phyloP scores from a whole-genome alignment of 2,888 invertebrate species.

The Ennomos quercinarius region DNA sequence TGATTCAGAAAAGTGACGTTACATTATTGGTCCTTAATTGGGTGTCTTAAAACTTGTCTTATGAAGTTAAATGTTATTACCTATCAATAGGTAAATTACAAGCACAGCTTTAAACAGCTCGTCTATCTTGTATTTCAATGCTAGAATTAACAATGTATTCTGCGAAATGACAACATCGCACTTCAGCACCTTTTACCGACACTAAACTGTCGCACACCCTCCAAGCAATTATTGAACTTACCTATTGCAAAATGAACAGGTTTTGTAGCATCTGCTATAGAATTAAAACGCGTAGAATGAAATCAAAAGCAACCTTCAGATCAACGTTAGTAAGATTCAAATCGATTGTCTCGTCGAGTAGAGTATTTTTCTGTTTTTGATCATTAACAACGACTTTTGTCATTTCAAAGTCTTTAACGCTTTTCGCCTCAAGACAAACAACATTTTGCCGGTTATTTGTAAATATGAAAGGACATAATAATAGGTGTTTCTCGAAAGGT shows the following conservation, averaged over 20 bases:
- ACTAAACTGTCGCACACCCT: constrained; percentile 63
- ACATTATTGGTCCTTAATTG: too few species aligned
- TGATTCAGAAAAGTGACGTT: too few species aligned
- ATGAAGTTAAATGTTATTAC: too few species aligned
- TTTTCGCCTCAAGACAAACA: constrained; percentile 31
- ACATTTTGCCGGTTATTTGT: constrained; percentile 16
- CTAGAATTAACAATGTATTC: constrained; percentile 55
- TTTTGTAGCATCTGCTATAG: constrained; percentile 63
- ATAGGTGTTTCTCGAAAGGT: constrained; percentile 9
- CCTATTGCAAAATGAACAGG: constrained; percentile 73
- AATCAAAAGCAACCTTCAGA: constrained; percentile 10
- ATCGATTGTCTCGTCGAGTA: not conserved
- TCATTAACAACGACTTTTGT: constrained; percentile 62
- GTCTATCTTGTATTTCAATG: constrained; percentile 33
- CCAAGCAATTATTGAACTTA: constrained; percentile 72
- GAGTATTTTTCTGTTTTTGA: constrained; percentile 54
- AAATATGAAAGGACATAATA: constrained; percentile 4
- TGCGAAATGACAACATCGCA: constrained; percentile 51
- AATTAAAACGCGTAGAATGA: constrained; percentile 8
- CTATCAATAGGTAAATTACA: too few species aligned
- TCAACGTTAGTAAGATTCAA: not conserved
- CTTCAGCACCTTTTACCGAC: constrained; percentile 61
- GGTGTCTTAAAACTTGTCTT: too few species aligned
- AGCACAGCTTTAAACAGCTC: not conserved
- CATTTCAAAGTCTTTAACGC: constrained; percentile 51